These are phyloP conservation scores for Apteryx mantelli DNA, from an alignment of 2,113 vertebrate genomes.

Conservation along the genomic window DNA sequence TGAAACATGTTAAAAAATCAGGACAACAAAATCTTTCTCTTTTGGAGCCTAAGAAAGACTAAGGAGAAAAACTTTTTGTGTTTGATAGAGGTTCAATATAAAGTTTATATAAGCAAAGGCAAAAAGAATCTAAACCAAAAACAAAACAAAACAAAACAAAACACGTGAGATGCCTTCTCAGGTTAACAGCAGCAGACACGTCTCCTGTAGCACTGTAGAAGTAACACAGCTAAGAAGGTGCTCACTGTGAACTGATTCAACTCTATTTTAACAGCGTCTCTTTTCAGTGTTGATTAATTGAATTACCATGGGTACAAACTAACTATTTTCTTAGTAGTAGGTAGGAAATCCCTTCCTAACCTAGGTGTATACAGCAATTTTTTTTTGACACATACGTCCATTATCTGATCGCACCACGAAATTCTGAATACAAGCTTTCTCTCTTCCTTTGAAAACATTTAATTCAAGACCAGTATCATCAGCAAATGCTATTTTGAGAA, in stretches of 20 bases:
- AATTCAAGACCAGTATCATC: not conserved
- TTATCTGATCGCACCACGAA: not conserved
- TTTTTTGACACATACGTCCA: not conserved
- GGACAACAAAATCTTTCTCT: not conserved
- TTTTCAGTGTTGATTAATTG: not conserved
- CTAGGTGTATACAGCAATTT: not conserved
- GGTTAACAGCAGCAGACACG: not conserved
- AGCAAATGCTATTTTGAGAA: not conserved
- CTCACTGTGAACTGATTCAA: not conserved
- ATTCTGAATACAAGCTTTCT: not conserved
- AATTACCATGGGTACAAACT: not conserved
- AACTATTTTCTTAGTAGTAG: not conserved
- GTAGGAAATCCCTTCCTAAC: not conserved
- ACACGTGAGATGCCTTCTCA: not conserved
- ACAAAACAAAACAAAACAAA: not conserved
- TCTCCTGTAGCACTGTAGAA: not conserved
- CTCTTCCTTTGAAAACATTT: not conserved
- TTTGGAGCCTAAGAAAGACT: not conserved
- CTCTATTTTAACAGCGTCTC: not conserved
- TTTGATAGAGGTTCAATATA: not conserved
- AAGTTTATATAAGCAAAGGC: not conserved
- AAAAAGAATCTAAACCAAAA: not conserved
- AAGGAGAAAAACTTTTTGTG: rapidly evolving
- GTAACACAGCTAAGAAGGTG: not conserved
- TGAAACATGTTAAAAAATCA: not conserved